Evolutionary conservation across 2,888 invertebrate genomes (phyloP).

Genomic region (Acronicta leporina): DNA sequence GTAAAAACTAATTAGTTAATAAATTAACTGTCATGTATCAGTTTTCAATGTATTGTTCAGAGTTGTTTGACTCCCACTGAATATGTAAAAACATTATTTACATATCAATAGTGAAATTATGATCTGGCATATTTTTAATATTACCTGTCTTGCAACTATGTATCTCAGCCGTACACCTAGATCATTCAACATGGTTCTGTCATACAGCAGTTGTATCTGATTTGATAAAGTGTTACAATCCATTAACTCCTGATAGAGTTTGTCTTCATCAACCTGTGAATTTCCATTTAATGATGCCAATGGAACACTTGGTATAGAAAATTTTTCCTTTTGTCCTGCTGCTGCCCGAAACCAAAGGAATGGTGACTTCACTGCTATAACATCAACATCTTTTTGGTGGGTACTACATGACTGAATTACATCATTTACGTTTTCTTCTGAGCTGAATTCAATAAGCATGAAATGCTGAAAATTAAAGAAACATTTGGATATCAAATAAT

Average conservation of each 20-base stretch:
- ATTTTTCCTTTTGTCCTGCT: conserved; percentile 66
- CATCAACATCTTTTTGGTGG: conserved; percentile 88
- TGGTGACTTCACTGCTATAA: conserved; percentile 91
- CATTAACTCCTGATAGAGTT: conserved; percentile 82
- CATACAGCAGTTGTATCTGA: conserved; percentile 91
- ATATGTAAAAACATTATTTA: too few relatives aligned
- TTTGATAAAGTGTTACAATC: conserved; percentile 88
- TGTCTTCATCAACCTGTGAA: conserved; percentile 74
- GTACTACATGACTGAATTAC: conserved; percentile 88
- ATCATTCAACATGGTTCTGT: conserved; percentile 91
- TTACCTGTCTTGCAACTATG: conserved; percentile 91
- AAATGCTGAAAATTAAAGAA: conserved; percentile 89
- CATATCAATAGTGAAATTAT: too few relatives aligned
- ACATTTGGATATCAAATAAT: neutral
- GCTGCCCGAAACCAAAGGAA: conserved; percentile 92
- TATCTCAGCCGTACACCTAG: conserved; percentile 93
- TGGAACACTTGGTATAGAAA: conserved; percentile 35
- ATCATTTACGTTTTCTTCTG: conserved; percentile 85
- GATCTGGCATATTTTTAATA: neutral
- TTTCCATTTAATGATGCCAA: conserved; percentile 83
- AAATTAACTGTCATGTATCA: too few relatives aligned
- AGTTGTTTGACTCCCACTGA: too few relatives aligned
- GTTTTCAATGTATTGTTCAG: too few relatives aligned
- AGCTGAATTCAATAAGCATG: conserved; percentile 92
- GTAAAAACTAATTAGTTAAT: too few relatives aligned